Conservation (phyloP, 2,888 invertebrate species). For the Cepaea hortensis region DNA sequence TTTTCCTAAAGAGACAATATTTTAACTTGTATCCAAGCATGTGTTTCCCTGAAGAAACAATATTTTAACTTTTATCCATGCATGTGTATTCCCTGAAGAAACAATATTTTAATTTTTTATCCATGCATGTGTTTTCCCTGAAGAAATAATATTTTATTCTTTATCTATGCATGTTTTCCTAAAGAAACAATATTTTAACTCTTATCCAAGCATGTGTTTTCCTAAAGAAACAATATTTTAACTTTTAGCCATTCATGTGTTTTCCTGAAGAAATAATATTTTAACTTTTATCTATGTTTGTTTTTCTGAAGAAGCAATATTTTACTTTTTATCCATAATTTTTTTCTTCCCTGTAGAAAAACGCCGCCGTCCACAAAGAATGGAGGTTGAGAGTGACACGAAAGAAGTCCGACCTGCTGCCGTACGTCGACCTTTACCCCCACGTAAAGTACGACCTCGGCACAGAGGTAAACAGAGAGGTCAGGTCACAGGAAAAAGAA, state of each 20-base stretch:
- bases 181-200: no score
- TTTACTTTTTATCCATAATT: neutral
- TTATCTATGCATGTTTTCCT: no score
- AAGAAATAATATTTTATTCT: no score
- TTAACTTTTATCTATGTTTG: neutral
- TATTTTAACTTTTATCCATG: neutral
- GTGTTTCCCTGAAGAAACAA: slow-evolving; percentile 38
- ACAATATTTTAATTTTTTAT: no score
- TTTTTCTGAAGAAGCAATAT: neutral
- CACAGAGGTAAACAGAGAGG: slow-evolving; percentile 64
- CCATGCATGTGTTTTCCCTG: no score
- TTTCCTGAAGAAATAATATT: no score
- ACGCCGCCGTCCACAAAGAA: slow-evolving; percentile 51
- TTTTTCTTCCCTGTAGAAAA: slow-evolving; percentile 44
- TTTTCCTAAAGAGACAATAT: neutral
- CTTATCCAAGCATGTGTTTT: no score
- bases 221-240: no score
- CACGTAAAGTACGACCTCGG: slow-evolving; percentile 57
- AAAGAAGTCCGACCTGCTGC: slow-evolving; percentile 55
- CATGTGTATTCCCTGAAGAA: no score
- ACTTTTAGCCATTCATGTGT: no score
- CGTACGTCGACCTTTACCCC: slow-evolving; percentile 53
- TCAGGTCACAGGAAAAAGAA: slow-evolving; percentile 59
- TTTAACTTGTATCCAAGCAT: neutral
- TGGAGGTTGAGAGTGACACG: slow-evolving; percentile 60